phyloP scores from a whole-genome alignment of 2,113 vertebrate genomes.

The Leucopsar rothschildi region DNA sequence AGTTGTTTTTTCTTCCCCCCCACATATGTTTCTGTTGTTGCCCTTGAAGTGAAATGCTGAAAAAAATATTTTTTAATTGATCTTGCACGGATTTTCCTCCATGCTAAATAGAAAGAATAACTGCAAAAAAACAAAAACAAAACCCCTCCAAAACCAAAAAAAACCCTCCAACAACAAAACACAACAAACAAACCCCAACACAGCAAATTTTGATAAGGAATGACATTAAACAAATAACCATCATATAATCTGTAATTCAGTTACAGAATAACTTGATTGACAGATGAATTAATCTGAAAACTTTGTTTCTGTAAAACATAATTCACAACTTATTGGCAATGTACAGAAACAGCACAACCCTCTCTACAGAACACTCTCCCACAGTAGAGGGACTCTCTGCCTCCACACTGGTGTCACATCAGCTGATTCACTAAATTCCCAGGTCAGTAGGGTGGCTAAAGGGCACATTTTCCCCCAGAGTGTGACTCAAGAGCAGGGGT shows the following conservation, averaged over 20 bases:
- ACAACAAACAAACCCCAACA: too few species aligned
- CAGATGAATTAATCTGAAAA: neutral
- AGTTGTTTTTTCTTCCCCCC: neutral
- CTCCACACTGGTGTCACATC: accelerated
- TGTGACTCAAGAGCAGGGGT: neutral
- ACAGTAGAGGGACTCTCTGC: neutral
- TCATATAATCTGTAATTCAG: neutral
- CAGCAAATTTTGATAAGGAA: neutral
- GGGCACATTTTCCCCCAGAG: neutral
- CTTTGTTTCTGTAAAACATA: neutral
- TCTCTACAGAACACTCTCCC: neutral
- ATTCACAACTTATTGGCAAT: neutral
- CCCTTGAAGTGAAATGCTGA: neutral
- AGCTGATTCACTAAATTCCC: neutral
- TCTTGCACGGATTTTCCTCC: neutral
- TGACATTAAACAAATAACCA: accelerated
- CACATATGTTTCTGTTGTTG: neutral
- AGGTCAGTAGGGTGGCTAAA: neutral
- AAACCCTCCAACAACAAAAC: neutral
- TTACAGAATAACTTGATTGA: neutral
- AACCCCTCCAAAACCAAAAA: too few species aligned
- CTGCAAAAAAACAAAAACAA: neutral
- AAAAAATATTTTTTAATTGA: neutral
- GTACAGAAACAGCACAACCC: neutral
- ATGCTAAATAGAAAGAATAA: neutral